A percentile compares a stretch with the other conserved stretches of the same genome.
Evolutionary conservation across 2,113 vertebrate species (phyloP).

Genomic region (Mobula hypostoma): DNA sequence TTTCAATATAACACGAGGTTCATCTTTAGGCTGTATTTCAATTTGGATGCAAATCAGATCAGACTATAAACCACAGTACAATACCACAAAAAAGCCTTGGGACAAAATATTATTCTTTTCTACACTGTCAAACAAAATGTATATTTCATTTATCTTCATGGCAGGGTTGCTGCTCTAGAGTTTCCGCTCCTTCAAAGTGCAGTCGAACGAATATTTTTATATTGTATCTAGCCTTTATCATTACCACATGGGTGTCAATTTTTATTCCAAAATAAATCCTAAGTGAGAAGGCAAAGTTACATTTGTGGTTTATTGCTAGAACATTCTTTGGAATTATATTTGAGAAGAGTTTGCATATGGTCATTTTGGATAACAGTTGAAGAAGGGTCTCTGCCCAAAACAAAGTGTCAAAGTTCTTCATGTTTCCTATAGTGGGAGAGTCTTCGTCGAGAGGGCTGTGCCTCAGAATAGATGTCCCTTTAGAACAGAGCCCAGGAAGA

Average conservation of each 20-base stretch:
- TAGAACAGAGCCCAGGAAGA: no score
- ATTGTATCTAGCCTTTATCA: background rate
- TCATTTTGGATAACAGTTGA: background rate
- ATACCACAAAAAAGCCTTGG: background rate
- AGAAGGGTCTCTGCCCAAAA: no score
- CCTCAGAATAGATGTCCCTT: no score
- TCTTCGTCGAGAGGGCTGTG: no score
- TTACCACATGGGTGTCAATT: background rate
- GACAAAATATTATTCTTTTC: constrained; percentile 11
- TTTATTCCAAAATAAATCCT: background rate
- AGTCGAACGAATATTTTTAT: background rate
- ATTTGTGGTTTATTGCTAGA: background rate
- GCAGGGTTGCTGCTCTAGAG: background rate
- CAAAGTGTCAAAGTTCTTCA: no score
- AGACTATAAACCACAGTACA: constrained; percentile 3
- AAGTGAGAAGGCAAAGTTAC: background rate
- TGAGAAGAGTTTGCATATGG: background rate
- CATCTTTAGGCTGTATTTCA: constrained; percentile 9
- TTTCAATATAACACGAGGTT: constrained; percentile 1
- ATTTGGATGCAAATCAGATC: constrained; percentile 9
- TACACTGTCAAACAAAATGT: constrained; percentile 10
- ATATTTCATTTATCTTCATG: background rate
- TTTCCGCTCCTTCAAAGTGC: background rate
- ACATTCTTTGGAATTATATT: background rate
- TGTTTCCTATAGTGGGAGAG: no score